Percentiles rank a stretch among this genome's conserved stretches.
phyloP scores from a whole-genome alignment of 2,888 invertebrate genomes.

The Drosophila sordidapex region DNA sequence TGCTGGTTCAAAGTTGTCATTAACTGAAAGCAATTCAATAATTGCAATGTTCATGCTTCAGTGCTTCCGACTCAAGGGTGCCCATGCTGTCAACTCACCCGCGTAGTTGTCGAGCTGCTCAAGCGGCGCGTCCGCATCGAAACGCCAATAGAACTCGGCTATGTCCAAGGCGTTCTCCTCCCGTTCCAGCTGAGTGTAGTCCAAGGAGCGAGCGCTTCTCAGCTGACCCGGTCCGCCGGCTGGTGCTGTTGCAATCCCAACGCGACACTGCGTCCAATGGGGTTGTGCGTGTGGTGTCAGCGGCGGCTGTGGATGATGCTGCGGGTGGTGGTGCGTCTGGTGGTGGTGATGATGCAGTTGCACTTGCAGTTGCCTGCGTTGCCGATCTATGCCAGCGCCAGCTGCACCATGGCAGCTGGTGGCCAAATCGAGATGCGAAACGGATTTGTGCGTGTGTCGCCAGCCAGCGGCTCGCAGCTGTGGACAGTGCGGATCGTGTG shows the following conservation, averaged over 20 bases:
- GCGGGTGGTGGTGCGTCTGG: conserved; percentile 33
- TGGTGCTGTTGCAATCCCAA: conserved; percentile 41
- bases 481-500: conserved; percentile 71
- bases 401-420: conserved; percentile 83
- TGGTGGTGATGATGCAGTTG: conserved; percentile 37
- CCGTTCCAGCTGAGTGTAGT: conserved; percentile 81
- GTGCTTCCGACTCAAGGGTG: conserved; percentile 36
- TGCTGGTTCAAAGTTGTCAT: conserved; percentile 49
- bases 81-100: conserved; percentile 47
- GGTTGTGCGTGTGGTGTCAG: conserved; percentile 66
- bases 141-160: conserved; percentile 84
- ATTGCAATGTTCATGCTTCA: conserved; percentile 39
- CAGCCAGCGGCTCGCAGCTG: conserved; percentile 83
- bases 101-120: conserved; percentile 61
- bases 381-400: conserved; percentile 78
- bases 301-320: conserved; percentile 42
- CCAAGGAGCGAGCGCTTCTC: conserved; percentile 83
- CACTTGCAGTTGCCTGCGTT: conserved; percentile 35
- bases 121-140: conserved; percentile 81
- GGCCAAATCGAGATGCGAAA: conserved; percentile 86
- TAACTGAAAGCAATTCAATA: conserved; percentile 45
- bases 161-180: conserved; percentile 82
- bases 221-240: conserved; percentile 66
- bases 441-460: conserved; percentile 84
- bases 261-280: conserved; percentile 79